Conservation (phyloP, 2,797 vertebrate genomes). For the Moxostoma hubbsi region DNA sequence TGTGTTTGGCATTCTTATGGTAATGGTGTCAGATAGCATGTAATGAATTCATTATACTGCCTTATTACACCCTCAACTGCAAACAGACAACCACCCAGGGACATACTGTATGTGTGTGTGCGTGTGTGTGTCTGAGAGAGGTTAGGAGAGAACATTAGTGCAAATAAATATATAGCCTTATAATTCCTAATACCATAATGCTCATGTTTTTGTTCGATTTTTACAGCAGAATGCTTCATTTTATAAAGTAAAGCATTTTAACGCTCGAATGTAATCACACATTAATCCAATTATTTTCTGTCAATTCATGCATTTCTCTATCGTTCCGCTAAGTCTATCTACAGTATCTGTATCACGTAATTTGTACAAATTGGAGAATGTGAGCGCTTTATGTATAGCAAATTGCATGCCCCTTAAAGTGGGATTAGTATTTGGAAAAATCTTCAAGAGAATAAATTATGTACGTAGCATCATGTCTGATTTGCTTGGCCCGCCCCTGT, state of each 20-base stretch:
- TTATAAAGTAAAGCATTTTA: constrained; percentile 7
- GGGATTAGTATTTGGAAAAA: background rate
- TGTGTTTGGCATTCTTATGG: constrained; percentile 65
- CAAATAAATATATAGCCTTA: constrained; percentile 26
- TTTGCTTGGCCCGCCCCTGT: background rate
- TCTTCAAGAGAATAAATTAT: constrained; percentile 8
- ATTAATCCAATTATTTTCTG: background rate
- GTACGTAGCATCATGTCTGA: background rate
- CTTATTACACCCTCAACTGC: constrained; percentile 63
- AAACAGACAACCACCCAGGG: constrained; percentile 55
- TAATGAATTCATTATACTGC: constrained; percentile 68
- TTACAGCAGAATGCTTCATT: background rate
- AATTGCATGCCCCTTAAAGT: background rate
- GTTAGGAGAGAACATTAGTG: background rate
- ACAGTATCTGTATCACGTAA: background rate
- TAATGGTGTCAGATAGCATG: constrained; percentile 68
- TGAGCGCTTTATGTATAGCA: background rate
- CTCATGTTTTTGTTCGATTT: constrained; percentile 5
- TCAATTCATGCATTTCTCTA: background rate
- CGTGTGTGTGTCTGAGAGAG: constrained; percentile 17
- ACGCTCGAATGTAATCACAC: background rate
- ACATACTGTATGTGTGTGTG: constrained; percentile 52
- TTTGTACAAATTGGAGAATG: background rate
- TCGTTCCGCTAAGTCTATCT: background rate
- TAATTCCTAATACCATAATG: constrained; percentile 26